Evolutionary conservation across 2,113 vertebrate species (phyloP).

Genomic region (Microcebus murinus): DNA sequence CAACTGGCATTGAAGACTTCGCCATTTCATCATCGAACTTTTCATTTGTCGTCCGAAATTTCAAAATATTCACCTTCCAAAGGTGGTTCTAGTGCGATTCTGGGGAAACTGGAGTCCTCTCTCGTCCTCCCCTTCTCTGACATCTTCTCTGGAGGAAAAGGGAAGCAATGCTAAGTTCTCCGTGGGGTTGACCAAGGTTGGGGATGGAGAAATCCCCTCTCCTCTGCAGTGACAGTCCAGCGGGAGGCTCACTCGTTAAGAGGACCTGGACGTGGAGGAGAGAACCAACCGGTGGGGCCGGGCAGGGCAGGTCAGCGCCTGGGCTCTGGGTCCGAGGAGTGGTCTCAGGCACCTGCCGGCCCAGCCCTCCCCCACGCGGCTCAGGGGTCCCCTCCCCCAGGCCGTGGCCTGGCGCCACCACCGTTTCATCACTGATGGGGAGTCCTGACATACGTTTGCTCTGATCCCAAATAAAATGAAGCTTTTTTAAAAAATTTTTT

Average conservation of each 20-base stretch:
- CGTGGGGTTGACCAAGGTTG: fast-evolving
- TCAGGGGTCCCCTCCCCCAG: neutral
- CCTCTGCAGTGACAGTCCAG: fast-evolving
- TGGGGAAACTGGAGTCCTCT: neutral
- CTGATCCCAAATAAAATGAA: neutral
- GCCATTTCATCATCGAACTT: too few relatives aligned
- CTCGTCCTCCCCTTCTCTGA: neutral
- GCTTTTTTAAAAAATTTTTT: too few relatives aligned
- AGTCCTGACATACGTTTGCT: neutral
- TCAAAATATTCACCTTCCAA: neutral
- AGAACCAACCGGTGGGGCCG: fast-evolving
- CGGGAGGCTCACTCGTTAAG: fast-evolving
- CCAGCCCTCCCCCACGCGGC: fast-evolving
- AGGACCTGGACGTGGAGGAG: neutral
- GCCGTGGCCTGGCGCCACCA: too few relatives aligned
- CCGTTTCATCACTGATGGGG: neutral
- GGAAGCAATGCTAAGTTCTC: fast-evolving
- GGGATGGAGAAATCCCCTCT: neutral
- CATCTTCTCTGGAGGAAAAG: neutral
- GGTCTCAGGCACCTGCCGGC: neutral
- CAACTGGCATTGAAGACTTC: fast-evolving
- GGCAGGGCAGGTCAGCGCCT: neutral
- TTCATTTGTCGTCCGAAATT: neutral
- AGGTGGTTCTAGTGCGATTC: neutral
- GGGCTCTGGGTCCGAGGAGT: too few relatives aligned